Evolutionary conservation across 2,888 invertebrate genomes (phyloP), one percentile per base, ranked within the genome.

Genomic region (Volucella inflata): DNA sequence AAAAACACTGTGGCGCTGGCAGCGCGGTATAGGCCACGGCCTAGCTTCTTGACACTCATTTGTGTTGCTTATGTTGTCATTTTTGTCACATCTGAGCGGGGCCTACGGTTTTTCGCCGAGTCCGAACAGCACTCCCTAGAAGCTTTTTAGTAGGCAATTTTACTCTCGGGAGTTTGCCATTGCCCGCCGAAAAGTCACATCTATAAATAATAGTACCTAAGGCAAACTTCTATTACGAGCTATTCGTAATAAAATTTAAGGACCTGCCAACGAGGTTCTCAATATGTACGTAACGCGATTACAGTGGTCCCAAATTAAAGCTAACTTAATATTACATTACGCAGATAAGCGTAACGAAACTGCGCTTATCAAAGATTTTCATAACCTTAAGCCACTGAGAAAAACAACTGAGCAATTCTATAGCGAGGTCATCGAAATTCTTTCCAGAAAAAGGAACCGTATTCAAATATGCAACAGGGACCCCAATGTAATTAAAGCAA

Each of bases 231-330:
- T 2, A 21, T 21, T 21, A 21, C 21, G 21, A 21, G 21, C 21
- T 21, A 1, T 21, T 21, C 21, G 21, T 21, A 21, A 21, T 21
- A 21, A 21, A 21, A 2, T 21, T 21, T 2, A 72, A 11, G 70
- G 78, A 3, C 50, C 36, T 0, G 83, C 77, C 8, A 83, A 80
- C n/a, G 85, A 85, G 14, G 64, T 71, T 8, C 67, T 80, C 1
- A 79, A n/a, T 51, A 80, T 68, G 55, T 71, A 65, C 21, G 74
- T 62, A 1, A 74, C 79, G 11, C 64, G 67, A 0, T 21, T 74
- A 38, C 42, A 65, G 12, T 75, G 71, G 74, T 9, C 59, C 60
- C 36, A 57, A 59, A 55, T 68, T 12, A 42, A 57, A 68, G 30
- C 40, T 36, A 53, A 48, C 57, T 50, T 57, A 21, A 50, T 48